A percentile compares a stretch with the other conserved stretches of the same genome.
These are phyloP conservation scores for Anthoscopus minutus DNA, from an alignment of 2,113 vertebrate species.

Conservation along the genomic window DNA sequence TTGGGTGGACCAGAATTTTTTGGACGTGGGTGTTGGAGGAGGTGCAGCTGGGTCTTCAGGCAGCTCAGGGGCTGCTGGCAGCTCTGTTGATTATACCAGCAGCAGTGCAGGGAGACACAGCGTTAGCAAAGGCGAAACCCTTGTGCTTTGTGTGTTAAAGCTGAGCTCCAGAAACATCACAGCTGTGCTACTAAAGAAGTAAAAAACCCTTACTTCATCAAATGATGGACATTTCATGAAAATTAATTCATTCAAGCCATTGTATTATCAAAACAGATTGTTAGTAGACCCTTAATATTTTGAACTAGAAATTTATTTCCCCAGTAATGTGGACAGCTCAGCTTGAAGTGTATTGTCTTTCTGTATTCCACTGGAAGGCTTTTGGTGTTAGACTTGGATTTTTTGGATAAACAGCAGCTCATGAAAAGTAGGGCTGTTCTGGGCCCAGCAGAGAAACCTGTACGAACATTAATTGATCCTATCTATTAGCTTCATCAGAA, in stretches of 20 bases:
- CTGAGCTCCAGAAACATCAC: not conserved
- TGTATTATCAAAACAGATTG: not conserved
- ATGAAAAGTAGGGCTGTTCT: not conserved
- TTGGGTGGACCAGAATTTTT: rapidly evolving
- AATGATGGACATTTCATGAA: not conserved
- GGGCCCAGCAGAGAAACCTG: not conserved
- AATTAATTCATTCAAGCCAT: not conserved
- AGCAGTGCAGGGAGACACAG: not conserved
- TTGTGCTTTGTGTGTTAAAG: not conserved
- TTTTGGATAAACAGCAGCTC: not conserved
- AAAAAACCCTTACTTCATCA: not conserved
- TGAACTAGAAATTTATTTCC: not conserved
- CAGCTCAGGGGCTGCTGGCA: not conserved
- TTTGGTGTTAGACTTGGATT: not conserved
- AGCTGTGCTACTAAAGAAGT: not conserved
- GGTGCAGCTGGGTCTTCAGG: not conserved
- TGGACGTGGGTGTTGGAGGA: not conserved
- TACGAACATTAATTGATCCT: not conserved
- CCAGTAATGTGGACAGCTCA: not conserved
- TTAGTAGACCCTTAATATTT: not conserved
- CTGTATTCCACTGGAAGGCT: not conserved
- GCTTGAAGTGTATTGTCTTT: not conserved
- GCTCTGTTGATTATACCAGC: not conserved
- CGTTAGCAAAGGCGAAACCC: rapidly evolving
- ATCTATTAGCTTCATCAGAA: not conserved